Evolutionary conservation across 2,797 vertebrate genomes (phyloP).

Genomic region (Gadopsis bispinosus): DNA sequence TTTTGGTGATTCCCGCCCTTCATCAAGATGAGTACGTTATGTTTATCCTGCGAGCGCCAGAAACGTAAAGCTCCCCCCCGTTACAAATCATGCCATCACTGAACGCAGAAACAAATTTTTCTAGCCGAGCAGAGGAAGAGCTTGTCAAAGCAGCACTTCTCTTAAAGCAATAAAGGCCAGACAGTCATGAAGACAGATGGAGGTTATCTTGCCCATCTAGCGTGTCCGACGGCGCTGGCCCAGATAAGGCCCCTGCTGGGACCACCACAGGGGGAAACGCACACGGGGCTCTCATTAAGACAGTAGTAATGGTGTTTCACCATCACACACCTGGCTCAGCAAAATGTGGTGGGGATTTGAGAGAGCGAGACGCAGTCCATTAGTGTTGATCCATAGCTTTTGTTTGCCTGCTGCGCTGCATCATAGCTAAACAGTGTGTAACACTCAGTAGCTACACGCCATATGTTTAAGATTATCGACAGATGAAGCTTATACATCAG

Average conservation of each 20-base stretch:
- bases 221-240: slow-evolving; percentile 39
- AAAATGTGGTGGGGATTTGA: slow-evolving; percentile 27
- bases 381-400: slow-evolving; percentile 52
- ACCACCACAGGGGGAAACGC: slow-evolving; percentile 45
- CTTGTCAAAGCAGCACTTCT: slow-evolving; percentile 65
- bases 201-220: slow-evolving; percentile 73
- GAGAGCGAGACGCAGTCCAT: slow-evolving; percentile 29
- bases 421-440: slow-evolving; percentile 54
- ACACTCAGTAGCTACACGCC: slow-evolving; percentile 7
- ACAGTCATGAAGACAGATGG: slow-evolving; percentile 84
- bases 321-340: slow-evolving; percentile 65
- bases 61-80: slow-evolving; percentile 33
- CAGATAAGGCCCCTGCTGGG: slow-evolving; percentile 69
- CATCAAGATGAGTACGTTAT: slow-evolving; percentile 20
- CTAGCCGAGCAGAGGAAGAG: slow-evolving; percentile 34
- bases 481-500: slow-evolving; percentile 39
- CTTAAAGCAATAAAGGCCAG: slow-evolving; percentile 75
- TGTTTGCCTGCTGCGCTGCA: slow-evolving; percentile 50
- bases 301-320: slow-evolving; percentile 54
- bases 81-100: slow-evolving; percentile 50
- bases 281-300: slow-evolving; percentile 68
- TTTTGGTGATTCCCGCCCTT: slow-evolving; percentile 8
- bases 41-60: slow-evolving; percentile 27
- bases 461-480: slow-evolving; percentile 40
- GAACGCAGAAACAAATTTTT: slow-evolving; percentile 63